Base-by-base conservation (phyloP, 2,888 invertebrate genomes). In the Clivina fossor region DNA sequence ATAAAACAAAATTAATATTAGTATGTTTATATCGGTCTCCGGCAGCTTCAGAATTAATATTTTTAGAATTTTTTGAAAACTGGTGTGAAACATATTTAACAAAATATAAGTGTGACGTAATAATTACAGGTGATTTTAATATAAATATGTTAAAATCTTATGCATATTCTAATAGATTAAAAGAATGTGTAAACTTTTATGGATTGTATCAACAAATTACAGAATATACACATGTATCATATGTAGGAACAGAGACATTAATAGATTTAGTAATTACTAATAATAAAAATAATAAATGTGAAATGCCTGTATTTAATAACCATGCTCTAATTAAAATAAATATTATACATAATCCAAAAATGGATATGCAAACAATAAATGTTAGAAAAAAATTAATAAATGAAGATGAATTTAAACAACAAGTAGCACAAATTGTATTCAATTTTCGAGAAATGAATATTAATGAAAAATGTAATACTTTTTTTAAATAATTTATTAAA, bases 221-320 rank as follows among this genome's bases (percentile, higher is more conserved):
- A 19, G 40, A 13, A 19, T 40, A 40, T 40, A 40, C 40, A 18
- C 40, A 40, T 19, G 9, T 7, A 5, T 37, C 37, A 15, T 16
- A 37, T 15, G 13, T 4, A 15, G 37, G 37, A 37, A 3, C 11
- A 15, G 37, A 37, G 15, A 18, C 40, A 19, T 40, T 40, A 19
- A 40, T 40, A 18, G 40, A 40, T 15, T 40, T 40, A 19, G 40
- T 40, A 18, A 40, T 40, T 5, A 40, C 18, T 1, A 40, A 40
- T 40, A 40, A 40, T 19, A 40, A 40, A 40, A 40, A 5, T 11
- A 33, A 15, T 33, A 16, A 16, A 40, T 4, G 1, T 19, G 18
- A 40, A 18, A 19, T 40, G 16, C 40, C 40, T 19, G 40, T 40
- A 40, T 40, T 40, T 40, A 40, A 40, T 19, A 40, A 40, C 20